Percentiles rank a stretch among this genome's conserved stretches.
phyloP scores from a whole-genome alignment of 2,113 vertebrate genomes.

The Geococcyx californianus region DNA sequence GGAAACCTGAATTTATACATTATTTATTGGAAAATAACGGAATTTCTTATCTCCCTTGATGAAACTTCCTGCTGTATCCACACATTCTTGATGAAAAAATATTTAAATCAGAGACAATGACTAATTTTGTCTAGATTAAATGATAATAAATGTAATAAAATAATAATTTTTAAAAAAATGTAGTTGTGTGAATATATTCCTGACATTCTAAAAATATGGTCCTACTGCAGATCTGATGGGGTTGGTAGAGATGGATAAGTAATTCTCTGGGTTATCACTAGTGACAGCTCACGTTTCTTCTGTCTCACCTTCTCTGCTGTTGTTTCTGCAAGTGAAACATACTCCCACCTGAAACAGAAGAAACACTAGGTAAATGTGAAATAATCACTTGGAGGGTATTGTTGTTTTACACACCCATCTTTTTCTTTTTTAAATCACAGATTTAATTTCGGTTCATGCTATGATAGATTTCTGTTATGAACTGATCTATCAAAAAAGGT shows the following conservation, averaged over 20 bases:
- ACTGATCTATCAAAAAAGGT: neutral
- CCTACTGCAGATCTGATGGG: neutral
- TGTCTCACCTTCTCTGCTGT: neutral
- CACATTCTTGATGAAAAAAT: neutral
- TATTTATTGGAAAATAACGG: neutral
- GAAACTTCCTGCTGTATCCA: neutral
- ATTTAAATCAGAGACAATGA: neutral
- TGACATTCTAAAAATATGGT: neutral
- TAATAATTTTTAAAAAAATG: neutral
- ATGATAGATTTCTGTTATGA: neutral
- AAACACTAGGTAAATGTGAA: neutral
- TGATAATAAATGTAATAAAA: neutral
- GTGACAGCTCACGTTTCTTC: neutral
- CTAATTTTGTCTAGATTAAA: neutral
- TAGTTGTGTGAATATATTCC: neutral
- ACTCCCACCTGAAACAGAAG: neutral
- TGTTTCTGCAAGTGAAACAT: neutral
- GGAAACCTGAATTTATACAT: neutral
- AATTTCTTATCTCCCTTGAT: neutral
- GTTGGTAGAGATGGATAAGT: neutral
- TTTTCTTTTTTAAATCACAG: neutral
- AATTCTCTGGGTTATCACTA: neutral
- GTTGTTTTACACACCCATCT: neutral
- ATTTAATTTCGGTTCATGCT: neutral
- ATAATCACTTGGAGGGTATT: neutral